Evolutionary conservation across 2,113 vertebrate species (phyloP).

Genomic region (Anhinga anhinga): DNA sequence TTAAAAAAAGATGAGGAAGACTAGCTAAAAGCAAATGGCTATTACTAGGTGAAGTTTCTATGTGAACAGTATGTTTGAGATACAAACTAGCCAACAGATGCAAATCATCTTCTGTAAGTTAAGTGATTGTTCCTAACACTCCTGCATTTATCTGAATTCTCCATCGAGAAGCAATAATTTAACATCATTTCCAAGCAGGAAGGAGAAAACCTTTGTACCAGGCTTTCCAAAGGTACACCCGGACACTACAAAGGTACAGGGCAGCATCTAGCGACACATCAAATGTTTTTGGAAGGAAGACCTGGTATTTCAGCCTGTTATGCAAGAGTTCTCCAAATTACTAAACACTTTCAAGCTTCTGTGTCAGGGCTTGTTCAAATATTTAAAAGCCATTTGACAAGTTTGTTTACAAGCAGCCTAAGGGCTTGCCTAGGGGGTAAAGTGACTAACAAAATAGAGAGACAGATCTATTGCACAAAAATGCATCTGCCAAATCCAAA

Average conservation of each 20-base stretch:
- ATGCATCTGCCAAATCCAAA: background rate
- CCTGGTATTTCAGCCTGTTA: background rate
- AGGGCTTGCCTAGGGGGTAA: background rate
- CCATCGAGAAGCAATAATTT: background rate
- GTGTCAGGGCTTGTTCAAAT: background rate
- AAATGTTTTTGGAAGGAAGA: background rate
- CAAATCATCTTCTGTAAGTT: accelerated
- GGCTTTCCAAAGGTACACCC: background rate
- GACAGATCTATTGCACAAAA: background rate
- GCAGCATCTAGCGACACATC: background rate
- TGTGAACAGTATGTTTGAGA: background rate
- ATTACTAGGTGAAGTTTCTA: background rate
- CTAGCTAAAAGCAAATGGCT: background rate
- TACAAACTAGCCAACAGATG: background rate
- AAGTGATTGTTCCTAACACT: background rate
- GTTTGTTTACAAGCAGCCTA: background rate
- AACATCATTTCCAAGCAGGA: background rate
- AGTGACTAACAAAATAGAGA: background rate
- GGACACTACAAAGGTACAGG: background rate
- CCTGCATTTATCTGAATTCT: background rate
- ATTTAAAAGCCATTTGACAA: background rate
- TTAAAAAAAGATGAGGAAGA: background rate
- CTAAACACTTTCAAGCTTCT: background rate
- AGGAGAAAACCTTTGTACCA: background rate
- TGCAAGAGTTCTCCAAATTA: background rate